Conservation (phyloP, 2,888 invertebrate species). For the Troilus luridus region DNA sequence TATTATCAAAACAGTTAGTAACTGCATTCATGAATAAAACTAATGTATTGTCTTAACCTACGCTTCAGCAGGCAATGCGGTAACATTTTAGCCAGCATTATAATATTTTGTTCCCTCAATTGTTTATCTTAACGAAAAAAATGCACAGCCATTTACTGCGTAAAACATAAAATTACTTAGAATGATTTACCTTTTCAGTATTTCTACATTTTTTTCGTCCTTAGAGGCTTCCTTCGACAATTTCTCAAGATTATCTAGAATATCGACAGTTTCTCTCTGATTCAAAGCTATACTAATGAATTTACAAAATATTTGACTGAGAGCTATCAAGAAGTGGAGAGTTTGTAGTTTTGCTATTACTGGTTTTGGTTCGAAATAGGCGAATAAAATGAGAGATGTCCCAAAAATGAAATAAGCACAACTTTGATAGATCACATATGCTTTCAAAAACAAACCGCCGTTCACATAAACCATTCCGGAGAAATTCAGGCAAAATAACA, state of each 20-base stretch:
- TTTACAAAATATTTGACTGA: conserved; percentile 49
- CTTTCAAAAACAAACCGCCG: conserved; percentile 28
- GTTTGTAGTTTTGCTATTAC: conserved; percentile 47
- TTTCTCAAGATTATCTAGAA: conserved; percentile 24
- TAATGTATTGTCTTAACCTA: too few species aligned
- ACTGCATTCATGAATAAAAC: too few species aligned
- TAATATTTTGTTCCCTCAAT: not conserved
- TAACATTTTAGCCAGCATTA: not conserved
- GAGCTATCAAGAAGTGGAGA: conserved; percentile 48
- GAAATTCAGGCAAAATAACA: conserved; percentile 50
- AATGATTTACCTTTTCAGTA: conserved; percentile 25
- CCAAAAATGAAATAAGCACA: conserved; percentile 40
- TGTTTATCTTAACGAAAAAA: not conserved
- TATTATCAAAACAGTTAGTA: too few species aligned
- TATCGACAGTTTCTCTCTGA: conserved; percentile 41
- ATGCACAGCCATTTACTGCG: not conserved
- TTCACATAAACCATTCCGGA: conserved; percentile 43
- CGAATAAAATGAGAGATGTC: conserved; percentile 10
- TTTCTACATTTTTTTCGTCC: conserved; percentile 24
- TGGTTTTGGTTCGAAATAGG: conserved; percentile 27
- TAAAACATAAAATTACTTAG: not conserved
- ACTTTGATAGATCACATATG: conserved; percentile 25
- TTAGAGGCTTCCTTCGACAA: conserved; percentile 31
- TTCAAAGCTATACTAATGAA: conserved; percentile 47
- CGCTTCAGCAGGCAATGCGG: not conserved